A percentile compares a stretch with the other conserved stretches of the same genome.
Conservation (phyloP, 2,888 invertebrate species). For the Apodemia zela region DNA sequence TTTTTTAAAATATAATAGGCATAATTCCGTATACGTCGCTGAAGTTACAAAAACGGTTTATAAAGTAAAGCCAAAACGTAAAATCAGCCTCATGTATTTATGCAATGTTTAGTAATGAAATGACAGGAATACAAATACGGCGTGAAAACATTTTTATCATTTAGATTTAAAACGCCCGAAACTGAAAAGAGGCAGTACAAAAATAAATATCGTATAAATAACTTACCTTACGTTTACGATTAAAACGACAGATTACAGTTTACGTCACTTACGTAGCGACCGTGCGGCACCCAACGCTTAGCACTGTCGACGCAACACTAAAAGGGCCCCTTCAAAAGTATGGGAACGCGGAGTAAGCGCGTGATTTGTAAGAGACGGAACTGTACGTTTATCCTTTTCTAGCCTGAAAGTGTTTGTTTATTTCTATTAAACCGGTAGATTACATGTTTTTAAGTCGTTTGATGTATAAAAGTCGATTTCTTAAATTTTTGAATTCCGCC, state of each 20-base stretch:
- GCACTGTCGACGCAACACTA: too few relatives aligned
- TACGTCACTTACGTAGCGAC: neutral
- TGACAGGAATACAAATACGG: neutral
- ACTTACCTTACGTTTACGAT: too few relatives aligned
- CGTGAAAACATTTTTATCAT: neutral
- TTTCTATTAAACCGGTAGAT: neutral
- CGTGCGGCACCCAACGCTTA: neutral
- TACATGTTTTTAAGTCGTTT: neutral
- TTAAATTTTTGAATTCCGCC: neutral
- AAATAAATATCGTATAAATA: too few relatives aligned
- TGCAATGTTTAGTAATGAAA: slow-evolving; percentile 4
- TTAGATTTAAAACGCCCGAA: too few relatives aligned
- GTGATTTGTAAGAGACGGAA: neutral
- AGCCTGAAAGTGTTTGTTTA: neutral
- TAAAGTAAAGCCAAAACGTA: slow-evolving; percentile 8
- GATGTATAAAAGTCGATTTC: neutral
- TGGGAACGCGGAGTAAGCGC: neutral
- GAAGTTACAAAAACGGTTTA: neutral
- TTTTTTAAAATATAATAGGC: neutral
- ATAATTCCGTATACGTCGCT: neutral
- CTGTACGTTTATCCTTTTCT: neutral
- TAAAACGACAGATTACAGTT: neutral
- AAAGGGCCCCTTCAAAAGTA: too few relatives aligned
- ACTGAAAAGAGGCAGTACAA: too few relatives aligned
- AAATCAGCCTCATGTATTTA: slow-evolving; percentile 1